These are phyloP conservation scores for Miichthys miiuy DNA, from an alignment of 2,797 vertebrate species.

Conservation along the genomic window DNA sequence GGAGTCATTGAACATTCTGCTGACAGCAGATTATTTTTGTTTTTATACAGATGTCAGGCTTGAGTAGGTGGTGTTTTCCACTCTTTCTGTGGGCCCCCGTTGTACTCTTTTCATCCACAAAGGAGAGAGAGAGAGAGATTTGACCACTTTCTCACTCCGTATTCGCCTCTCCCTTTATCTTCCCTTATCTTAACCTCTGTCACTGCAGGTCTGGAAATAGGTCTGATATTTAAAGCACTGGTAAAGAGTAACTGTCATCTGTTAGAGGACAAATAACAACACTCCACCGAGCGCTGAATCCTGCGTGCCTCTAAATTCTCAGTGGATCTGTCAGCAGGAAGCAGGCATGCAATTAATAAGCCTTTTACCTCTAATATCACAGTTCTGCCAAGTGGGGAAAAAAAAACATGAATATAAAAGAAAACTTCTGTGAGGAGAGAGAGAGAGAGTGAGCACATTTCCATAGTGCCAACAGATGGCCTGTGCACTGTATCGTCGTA, in stretches of 20 bases:
- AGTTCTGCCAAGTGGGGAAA: conserved; percentile 44
- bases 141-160: conserved; percentile 26
- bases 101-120: conserved; percentile 54
- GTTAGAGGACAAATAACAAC: conserved; percentile 72
- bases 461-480: conserved; percentile 65
- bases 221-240: conserved; percentile 80
- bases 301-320: conserved; percentile 58
- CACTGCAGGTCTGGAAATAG: conserved; percentile 72
- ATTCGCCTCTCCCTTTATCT: conserved; percentile 39
- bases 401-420: conserved; percentile 29
- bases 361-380: conserved; percentile 68
- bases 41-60: conserved; percentile 91
- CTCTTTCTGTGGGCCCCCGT: conserved; percentile 66
- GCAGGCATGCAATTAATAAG: conserved; percentile 75
- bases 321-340: conserved; percentile 73
- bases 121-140: conserved; percentile 41
- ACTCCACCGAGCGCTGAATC: conserved; percentile 52
- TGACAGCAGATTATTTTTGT: conserved; percentile 94
- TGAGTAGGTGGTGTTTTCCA: conserved; percentile 88
- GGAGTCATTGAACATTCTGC: conserved; percentile 90
- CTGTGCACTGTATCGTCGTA: conserved; percentile 49
- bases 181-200: conserved; percentile 65
- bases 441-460: conserved; percentile 57
- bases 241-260: conserved; percentile 72
- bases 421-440: conserved; percentile 26